Conservation (phyloP, 2,888 invertebrate species). For the Listrodromus nycthemerus region DNA sequence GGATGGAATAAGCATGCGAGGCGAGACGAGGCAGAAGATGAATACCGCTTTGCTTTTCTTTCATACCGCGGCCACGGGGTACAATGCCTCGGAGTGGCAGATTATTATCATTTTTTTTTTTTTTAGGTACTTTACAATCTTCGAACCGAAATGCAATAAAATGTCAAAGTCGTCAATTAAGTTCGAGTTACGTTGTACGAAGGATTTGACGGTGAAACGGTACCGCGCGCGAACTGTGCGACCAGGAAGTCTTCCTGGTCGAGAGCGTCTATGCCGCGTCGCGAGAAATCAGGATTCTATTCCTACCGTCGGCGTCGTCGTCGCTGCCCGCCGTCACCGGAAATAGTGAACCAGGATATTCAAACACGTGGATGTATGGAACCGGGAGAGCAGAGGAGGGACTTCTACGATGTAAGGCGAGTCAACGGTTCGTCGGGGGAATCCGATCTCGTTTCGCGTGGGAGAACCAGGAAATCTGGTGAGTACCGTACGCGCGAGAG, state of each 20-base stretch:
- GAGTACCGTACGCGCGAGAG: constrained; percentile 52
- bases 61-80: background rate
- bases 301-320: constrained; percentile 66
- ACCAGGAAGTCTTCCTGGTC: constrained; percentile 61
- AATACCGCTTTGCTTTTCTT: background rate
- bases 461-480: constrained; percentile 71
- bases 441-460: constrained; percentile 70
- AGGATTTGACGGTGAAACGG: constrained; percentile 41
- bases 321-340: constrained; percentile 20
- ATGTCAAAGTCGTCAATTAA: constrained; percentile 42
- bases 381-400: constrained; percentile 39
- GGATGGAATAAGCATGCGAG: background rate
- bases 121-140: constrained; percentile 19
- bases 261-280: constrained; percentile 62
- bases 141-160: constrained; percentile 37
- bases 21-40: constrained; percentile 21
- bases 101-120: constrained; percentile 1
- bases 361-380: constrained; percentile 34
- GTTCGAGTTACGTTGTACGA: constrained; percentile 36
- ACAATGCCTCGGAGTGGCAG: background rate
- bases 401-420: constrained; percentile 52
- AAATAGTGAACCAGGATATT: constrained; percentile 63
- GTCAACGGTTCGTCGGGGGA: constrained; percentile 58
- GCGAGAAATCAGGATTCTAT: constrained; percentile 68
- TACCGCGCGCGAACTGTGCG: constrained; percentile 44